phyloP scores from a whole-genome alignment of 2,888 invertebrate genomes.

The Drosophila planitibia region DNA sequence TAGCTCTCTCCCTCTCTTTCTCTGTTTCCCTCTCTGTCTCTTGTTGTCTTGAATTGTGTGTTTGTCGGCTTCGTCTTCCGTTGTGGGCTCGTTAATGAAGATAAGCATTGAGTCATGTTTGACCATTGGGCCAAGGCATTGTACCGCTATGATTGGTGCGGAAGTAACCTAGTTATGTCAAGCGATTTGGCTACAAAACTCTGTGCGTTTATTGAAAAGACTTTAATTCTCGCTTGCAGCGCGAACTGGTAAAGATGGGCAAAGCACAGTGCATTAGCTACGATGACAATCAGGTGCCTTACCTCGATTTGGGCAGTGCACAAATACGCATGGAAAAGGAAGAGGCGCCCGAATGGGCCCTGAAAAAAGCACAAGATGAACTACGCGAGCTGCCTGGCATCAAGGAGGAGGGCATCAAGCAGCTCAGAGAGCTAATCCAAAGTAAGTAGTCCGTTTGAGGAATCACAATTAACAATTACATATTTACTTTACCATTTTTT shows the following conservation, averaged over 20 bases:
- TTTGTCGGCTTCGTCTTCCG: constrained; percentile 55
- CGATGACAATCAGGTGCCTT: constrained; percentile 87
- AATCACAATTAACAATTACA: no score
- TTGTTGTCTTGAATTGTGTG: constrained; percentile 26
- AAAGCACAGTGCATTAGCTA: constrained; percentile 84
- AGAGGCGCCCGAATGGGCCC: constrained; percentile 86
- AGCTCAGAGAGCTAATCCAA: constrained; percentile 86
- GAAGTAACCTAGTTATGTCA: constrained; percentile 70
- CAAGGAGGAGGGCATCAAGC: constrained; percentile 87
- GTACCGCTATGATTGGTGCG: constrained; percentile 58
- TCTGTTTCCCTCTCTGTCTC: background rate
- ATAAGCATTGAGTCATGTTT: constrained; percentile 71
- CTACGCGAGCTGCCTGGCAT: constrained; percentile 90
- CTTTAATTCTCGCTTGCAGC: constrained; percentile 68
- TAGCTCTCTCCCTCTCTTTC: background rate
- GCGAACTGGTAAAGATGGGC: constrained; percentile 67
- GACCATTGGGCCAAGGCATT: constrained; percentile 70
- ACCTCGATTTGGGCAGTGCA: constrained; percentile 88
- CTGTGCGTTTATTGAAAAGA: constrained; percentile 28
- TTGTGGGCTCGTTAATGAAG: constrained; percentile 59
- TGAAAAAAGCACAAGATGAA: constrained; percentile 89
- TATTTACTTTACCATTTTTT: background rate
- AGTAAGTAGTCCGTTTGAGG: constrained; percentile 84
- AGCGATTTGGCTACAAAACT: constrained; percentile 53
- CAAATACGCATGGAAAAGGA: constrained; percentile 88